Percentiles rank a stretch among this genome's conserved stretches.
Evolutionary conservation across 2,797 vertebrate genomes (phyloP).

Genomic region (Rhabdophis nuchalis): DNA sequence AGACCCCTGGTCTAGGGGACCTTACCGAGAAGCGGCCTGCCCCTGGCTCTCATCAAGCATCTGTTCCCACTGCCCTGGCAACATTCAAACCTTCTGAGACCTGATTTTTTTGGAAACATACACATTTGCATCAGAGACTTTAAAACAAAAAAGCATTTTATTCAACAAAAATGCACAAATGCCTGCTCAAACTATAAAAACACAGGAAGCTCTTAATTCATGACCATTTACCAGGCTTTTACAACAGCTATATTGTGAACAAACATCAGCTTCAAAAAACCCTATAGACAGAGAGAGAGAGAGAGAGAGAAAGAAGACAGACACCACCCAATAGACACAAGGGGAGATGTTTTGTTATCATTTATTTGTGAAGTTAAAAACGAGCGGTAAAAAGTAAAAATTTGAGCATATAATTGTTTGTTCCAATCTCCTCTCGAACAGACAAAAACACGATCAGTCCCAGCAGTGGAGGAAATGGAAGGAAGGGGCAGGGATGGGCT

Average conservation of each 20-base stretch:
- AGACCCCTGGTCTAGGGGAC: too few relatives aligned
- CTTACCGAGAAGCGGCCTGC: background rate
- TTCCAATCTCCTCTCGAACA: constrained; percentile 66
- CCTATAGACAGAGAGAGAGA: constrained; percentile 39
- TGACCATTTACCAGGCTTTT: constrained; percentile 52
- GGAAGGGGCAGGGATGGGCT: background rate
- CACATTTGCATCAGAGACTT: constrained; percentile 35
- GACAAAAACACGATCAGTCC: constrained; percentile 65
- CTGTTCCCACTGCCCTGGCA: background rate
- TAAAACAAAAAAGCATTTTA: constrained; percentile 66
- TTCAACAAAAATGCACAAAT: constrained; percentile 62
- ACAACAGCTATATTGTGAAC: constrained; percentile 56
- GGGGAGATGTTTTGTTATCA: constrained; percentile 68
- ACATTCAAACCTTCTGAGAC: background rate
- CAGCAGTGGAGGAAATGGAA: constrained; percentile 32
- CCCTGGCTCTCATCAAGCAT: background rate
- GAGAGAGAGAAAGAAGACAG: constrained; percentile 38
- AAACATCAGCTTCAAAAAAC: constrained; percentile 52
- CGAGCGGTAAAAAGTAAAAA: constrained; percentile 75
- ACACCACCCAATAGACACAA: constrained; percentile 59
- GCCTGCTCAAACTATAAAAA: constrained; percentile 48
- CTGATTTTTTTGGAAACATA: constrained; percentile 19
- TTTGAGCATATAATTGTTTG: constrained; percentile 68
- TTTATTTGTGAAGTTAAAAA: constrained; percentile 80
- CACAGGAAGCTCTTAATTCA: constrained; percentile 55